Conservation (phyloP, 2,113 vertebrate genomes). For the Xenopus laevis region DNA sequence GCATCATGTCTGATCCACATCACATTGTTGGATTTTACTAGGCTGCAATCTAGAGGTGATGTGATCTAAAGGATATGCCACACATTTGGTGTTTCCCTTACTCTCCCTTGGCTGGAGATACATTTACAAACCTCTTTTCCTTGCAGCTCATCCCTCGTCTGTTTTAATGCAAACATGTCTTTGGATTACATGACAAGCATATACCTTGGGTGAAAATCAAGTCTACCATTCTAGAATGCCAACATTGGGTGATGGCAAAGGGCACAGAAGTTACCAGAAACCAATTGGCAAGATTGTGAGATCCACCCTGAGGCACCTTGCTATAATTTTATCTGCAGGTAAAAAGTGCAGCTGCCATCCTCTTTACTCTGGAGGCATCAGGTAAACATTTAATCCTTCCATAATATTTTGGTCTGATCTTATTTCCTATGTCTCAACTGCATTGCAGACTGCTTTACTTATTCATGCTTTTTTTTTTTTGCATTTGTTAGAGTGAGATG, state of each 20-base stretch:
- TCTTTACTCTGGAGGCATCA: constrained; percentile 59
- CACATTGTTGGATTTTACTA: constrained; percentile 10
- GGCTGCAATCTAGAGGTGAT: constrained; percentile 21
- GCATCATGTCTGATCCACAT: constrained; percentile 7
- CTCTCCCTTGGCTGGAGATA: constrained; percentile 21
- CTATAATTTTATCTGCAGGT: constrained; percentile 55
- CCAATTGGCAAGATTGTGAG: constrained; percentile 48
- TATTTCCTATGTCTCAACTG: constrained; percentile 49
- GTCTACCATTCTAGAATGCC: constrained; percentile 51
- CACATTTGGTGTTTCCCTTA: constrained; percentile 1
- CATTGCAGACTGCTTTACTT: constrained; percentile 58
- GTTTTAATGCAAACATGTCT: constrained; percentile 51
- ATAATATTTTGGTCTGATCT: constrained; percentile 51
- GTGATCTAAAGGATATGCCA: constrained; percentile 28
- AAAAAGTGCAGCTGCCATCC: constrained; percentile 54
- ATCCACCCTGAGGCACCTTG: constrained; percentile 55
- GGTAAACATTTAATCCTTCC: constrained; percentile 55
- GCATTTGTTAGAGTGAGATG: constrained; percentile 51
- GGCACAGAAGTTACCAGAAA: constrained; percentile 54
- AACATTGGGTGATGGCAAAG: constrained; percentile 55
- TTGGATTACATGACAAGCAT: constrained; percentile 52
- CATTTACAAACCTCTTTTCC: constrained; percentile 8
- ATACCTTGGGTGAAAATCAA: constrained; percentile 8
- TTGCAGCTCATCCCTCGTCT: constrained; percentile 45
- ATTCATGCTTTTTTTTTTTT: constrained; percentile 62